phyloP scores from a whole-genome alignment of 64 coral and sea anemone species.

The Porites lutea region DNA sequence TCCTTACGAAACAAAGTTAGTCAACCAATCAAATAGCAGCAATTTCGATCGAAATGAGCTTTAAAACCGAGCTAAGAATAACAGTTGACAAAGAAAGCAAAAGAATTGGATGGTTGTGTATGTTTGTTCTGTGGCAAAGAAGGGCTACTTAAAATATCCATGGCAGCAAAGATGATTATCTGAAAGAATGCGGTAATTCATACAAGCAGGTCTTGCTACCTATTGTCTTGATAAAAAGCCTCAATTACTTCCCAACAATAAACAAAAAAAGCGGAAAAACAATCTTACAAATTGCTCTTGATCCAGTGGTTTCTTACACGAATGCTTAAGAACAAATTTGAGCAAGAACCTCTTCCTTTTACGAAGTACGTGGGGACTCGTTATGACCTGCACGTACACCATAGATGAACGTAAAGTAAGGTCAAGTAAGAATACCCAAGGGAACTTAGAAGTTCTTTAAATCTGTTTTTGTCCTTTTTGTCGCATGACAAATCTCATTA shows the following conservation, averaged over 20 bases:
- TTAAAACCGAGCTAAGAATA: too few species aligned
- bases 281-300: background rate
- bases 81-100: background rate
- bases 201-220: background rate
- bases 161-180: background rate
- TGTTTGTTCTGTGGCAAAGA: background rate
- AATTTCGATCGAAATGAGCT: too few species aligned
- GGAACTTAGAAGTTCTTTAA: too few species aligned
- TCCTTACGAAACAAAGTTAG: background rate
- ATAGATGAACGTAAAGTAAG: too few species aligned
- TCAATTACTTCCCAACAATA: background rate
- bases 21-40: too few species aligned
- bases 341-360: too few species aligned
- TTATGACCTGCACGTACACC: too few species aligned
- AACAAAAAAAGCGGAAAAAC: conserved; percentile 10
- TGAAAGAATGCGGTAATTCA: conserved; percentile 28
- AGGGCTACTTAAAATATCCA: background rate
- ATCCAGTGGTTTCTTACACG: background rate
- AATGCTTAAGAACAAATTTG: too few species aligned
- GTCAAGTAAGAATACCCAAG: too few species aligned
- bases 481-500: too few species aligned
- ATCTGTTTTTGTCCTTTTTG: too few species aligned
- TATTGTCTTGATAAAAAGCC: background rate
- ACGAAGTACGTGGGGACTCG: too few species aligned
- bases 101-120: background rate